A percentile compares a stretch with the other conserved stretches of the same genome.
Evolutionary conservation across 2,113 vertebrate species (phyloP).

Genomic region (Miniopterus natalensis): DNA sequence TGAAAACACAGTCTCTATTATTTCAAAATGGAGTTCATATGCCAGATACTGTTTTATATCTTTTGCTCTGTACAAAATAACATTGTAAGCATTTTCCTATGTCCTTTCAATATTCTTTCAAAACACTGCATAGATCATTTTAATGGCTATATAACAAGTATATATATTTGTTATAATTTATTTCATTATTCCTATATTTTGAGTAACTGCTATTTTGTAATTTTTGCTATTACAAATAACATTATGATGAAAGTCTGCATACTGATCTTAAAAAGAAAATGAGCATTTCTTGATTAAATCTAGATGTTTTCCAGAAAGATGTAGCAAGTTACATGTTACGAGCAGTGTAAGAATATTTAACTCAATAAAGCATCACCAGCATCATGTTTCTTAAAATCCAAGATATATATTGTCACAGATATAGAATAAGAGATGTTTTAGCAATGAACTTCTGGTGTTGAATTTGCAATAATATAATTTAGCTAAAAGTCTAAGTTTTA

Average conservation of each 20-base stretch:
- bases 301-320: slow-evolving; percentile 16
- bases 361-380: neutral
- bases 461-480: neutral
- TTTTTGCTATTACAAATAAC: slow-evolving; percentile 31
- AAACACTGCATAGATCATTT: neutral
- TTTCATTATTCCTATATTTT: neutral
- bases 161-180: neutral
- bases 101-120: slow-evolving; percentile 51
- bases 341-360: neutral
- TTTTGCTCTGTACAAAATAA: slow-evolving; percentile 41
- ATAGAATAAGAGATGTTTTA: slow-evolving; percentile 22
- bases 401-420: slow-evolving; percentile 24
- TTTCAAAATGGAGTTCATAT: slow-evolving; percentile 55
- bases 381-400: slow-evolving; percentile 45
- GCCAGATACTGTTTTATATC: neutral
- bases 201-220: neutral
- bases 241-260: neutral
- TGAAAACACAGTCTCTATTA: slow-evolving; percentile 6
- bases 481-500: slow-evolving; percentile 41
- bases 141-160: neutral
- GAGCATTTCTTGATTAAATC: neutral
- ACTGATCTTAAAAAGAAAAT: neutral
- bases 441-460: slow-evolving; percentile 21
- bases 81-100: neutral
- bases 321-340: neutral